These are phyloP conservation scores for Dryadula phaetusa DNA, from an alignment of 2,888 invertebrate species.

Conservation along the genomic window DNA sequence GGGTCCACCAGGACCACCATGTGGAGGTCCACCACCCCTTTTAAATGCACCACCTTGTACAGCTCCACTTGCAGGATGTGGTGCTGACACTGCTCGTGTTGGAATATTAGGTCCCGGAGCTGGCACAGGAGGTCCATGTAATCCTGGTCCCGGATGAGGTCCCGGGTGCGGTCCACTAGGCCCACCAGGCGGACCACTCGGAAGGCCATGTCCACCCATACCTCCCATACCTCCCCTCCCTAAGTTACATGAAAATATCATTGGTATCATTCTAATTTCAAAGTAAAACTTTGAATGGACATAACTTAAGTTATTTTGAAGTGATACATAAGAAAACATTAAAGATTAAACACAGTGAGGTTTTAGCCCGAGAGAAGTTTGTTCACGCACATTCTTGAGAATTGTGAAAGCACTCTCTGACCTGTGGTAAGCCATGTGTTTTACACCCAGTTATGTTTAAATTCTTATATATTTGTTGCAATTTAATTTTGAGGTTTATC, in stretches of 20 bases:
- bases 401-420: too few relatives aligned
- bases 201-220: conserved; percentile 62
- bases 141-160: conserved; percentile 36
- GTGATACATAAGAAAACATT: too few relatives aligned
- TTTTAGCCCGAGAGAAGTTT: too few relatives aligned
- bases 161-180: conserved; percentile 44
- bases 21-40: conserved; percentile 67
- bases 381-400: too few relatives aligned
- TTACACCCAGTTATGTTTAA: too few relatives aligned
- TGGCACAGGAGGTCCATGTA: conserved; percentile 44
- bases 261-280: background rate
- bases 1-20: conserved; percentile 69
- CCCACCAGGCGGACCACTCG: conserved; percentile 48
- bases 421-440: too few relatives aligned
- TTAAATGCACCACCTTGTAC: conserved; percentile 60
- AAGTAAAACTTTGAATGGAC: background rate
- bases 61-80: conserved; percentile 51
- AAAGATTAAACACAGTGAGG: too few relatives aligned
- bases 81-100: conserved; percentile 50
- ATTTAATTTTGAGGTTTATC: too few relatives aligned
- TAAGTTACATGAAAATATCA: conserved; percentile 33
- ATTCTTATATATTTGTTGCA: too few relatives aligned
- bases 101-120: conserved; percentile 48
- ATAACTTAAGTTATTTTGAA: too few relatives aligned
- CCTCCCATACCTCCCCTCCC: conserved; percentile 61